Base-by-base conservation (phyloP, 1,140 invertebrate genomes). In the Drosophila albomicans region DNA sequence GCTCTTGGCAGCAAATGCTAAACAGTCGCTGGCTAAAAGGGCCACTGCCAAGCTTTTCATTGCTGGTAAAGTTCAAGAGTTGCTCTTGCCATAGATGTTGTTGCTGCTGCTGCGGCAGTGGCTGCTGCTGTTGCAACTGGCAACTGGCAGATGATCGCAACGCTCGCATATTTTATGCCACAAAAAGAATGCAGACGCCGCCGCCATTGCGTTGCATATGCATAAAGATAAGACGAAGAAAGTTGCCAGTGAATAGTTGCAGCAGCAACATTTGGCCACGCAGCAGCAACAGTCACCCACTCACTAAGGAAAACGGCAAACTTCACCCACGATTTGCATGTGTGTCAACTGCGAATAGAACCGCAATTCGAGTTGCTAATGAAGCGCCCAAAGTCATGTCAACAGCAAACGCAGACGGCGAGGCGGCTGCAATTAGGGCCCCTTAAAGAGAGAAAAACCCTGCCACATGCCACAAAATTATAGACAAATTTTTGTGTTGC, bases 11-110 rank as follows among this genome's bases (percentile, higher is more conserved):
- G 70, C 58, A 79, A 78, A 84, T 84, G 81, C 81, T 82, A 82
- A 82, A 82, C 81, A 82, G 81, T 82, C 63, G 80, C 75, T 65
- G 69, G 58, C 69, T 68, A 62, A 63, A 87, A 87, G 84, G 85
- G 85, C 85, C 79, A 85, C 54, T 54, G 61, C 62, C 48, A 72
- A 88, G 78, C 79, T 81, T 88, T 88, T 89, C 78, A 81, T 84
- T 75, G 85, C 85, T 68, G 71, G 81, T 85, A 89, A 76, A 89
- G 85, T 89, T 89, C 86, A 88, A 88, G 78, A 85, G 85, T 84
- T 72, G 82, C 75, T 65, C 35, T 38, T 10, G 35, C 35, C 35
- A 38, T 8, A 38, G 35, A 38, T 38, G 68, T 25, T 73, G 63
- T 5, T 59, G 46, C 35, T 63, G 78, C 20, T 58, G 57, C 28